Conservation (phyloP, 2,113 vertebrate species). For the Micromys minutus region DNA sequence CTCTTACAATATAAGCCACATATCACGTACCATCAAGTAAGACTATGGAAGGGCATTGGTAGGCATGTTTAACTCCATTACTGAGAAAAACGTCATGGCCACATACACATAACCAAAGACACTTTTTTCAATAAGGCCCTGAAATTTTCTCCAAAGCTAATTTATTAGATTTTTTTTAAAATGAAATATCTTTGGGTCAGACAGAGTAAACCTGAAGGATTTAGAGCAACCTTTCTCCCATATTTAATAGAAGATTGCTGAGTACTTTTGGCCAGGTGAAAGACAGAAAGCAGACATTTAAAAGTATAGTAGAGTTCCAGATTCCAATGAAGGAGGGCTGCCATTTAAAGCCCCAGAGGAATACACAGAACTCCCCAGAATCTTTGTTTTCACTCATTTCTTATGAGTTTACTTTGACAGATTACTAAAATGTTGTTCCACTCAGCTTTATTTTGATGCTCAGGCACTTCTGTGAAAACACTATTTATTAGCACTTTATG, state of each 20-base stretch:
- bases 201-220: not conserved
- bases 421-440: not conserved
- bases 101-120: not conserved
- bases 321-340: not conserved
- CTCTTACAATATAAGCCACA: not conserved
- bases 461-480: not conserved
- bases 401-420: not conserved
- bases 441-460: not conserved
- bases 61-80: not conserved
- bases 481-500: not conserved
- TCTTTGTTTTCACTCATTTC: not conserved
- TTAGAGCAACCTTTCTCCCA: not conserved
- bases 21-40: not conserved
- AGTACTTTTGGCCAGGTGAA: not conserved
- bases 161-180: not conserved
- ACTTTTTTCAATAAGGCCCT: not conserved
- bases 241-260: not conserved
- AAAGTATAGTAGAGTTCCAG: not conserved
- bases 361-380: not conserved
- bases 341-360: not conserved
- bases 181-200: not conserved
- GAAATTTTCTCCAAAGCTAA: not conserved
- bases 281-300: not conserved
- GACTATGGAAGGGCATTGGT: not conserved
- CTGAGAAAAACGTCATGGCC: slow-evolving; percentile 15